Evolutionary conservation across 2,113 vertebrate species (phyloP).

Genomic region (Rhombomys opimus): DNA sequence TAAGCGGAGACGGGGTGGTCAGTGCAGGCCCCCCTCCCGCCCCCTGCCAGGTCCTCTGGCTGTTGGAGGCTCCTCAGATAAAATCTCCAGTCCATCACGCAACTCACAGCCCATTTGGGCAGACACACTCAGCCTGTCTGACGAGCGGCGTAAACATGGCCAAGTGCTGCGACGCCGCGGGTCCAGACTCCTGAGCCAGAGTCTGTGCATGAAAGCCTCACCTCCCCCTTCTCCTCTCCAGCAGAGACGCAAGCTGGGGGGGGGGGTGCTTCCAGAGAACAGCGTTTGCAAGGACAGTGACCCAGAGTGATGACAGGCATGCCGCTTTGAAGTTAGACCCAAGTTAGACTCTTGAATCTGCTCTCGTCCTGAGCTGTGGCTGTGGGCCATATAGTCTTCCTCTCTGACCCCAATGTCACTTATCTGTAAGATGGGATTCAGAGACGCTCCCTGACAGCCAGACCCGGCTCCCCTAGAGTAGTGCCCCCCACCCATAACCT

Average conservation of each 20-base stretch:
- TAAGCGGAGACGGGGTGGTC: conserved; percentile 39
- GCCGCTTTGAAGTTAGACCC: conserved; percentile 28
- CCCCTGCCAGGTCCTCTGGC: conserved; percentile 47
- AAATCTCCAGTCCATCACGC: conserved; percentile 30
- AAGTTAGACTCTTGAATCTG: background rate
- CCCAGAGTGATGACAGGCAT: conserved; percentile 20
- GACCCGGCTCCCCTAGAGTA: background rate
- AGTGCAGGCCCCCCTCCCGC: background rate
- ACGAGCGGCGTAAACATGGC: conserved; percentile 75
- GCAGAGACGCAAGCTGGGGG: background rate
- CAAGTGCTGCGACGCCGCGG: conserved; percentile 42
- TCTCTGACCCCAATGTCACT: background rate
- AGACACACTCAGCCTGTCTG: conserved; percentile 81
- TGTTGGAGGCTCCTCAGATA: conserved; percentile 63
- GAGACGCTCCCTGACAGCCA: background rate
- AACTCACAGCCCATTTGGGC: conserved; percentile 82
- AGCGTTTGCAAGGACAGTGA: background rate
- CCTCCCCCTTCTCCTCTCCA: background rate
- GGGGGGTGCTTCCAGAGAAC: background rate
- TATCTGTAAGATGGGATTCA: background rate
- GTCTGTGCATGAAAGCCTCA: background rate
- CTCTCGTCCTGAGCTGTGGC: background rate
- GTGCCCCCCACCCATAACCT: no score
- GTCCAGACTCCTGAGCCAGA: conserved; percentile 55
- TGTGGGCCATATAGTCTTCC: background rate